phyloP scores from a whole-genome alignment of 2,113 vertebrate species.

The Eulacestoma nigropectus region DNA sequence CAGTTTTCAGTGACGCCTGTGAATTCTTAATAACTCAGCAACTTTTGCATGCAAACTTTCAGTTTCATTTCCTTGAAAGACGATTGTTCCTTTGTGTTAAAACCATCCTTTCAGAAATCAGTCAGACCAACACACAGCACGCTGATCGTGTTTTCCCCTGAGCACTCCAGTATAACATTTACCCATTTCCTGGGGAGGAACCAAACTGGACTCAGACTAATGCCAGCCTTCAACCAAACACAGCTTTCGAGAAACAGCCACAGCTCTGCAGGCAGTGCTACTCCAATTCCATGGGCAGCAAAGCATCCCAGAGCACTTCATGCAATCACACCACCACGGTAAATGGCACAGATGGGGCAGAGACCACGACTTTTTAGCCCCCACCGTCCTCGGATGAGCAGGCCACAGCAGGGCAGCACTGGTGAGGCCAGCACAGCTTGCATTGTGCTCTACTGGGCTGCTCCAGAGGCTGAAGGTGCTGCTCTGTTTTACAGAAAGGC shows the following conservation, averaged over 20 bases:
- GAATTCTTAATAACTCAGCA: background rate
- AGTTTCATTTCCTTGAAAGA: background rate
- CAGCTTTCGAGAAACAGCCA: background rate
- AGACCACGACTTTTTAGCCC: background rate
- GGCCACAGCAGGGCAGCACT: background rate
- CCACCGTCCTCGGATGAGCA: background rate
- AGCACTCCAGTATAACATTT: background rate
- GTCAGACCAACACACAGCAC: background rate
- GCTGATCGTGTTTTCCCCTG: background rate
- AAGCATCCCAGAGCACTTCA: background rate
- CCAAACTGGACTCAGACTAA: background rate
- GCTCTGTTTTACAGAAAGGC: background rate
- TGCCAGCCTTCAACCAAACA: background rate
- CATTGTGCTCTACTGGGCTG: fast-evolving
- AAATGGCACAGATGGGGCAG: background rate
- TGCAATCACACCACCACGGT: fast-evolving
- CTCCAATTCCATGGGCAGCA: background rate
- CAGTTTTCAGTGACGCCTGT: background rate
- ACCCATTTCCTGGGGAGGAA: fast-evolving
- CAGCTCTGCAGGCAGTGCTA: background rate
- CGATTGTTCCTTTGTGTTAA: background rate
- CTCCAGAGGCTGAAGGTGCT: background rate
- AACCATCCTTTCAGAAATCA: background rate
- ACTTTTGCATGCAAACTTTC: fast-evolving
- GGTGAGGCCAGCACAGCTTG: background rate